phyloP scores from a whole-genome alignment of 2,113 vertebrate genomes.

The Acrocephalus arundinaceus region DNA sequence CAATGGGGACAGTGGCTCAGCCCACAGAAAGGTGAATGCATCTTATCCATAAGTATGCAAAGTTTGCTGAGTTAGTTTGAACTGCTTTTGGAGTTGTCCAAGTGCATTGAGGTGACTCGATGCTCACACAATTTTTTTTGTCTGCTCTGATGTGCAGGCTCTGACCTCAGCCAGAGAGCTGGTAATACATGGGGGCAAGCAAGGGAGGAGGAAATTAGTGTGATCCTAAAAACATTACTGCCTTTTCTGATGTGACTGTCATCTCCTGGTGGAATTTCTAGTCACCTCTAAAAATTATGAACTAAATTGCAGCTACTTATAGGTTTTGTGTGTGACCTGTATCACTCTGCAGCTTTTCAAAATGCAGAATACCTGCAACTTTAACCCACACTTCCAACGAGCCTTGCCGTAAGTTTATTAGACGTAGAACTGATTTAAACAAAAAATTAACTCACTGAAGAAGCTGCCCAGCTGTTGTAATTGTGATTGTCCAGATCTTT shows the following conservation, averaged over 20 bases:
- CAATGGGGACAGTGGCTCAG: neutral
- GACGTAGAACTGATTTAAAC: neutral
- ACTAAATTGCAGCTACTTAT: neutral
- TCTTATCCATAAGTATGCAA: neutral
- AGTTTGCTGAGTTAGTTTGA: neutral
- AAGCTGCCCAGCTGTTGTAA: conserved; percentile 91
- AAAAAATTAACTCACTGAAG: conserved; percentile 80
- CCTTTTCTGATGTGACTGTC: neutral
- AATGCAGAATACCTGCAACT: neutral
- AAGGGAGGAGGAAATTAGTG: neutral
- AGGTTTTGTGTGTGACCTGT: neutral
- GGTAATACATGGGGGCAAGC: neutral
- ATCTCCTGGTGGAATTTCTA: neutral
- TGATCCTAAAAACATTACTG: neutral
- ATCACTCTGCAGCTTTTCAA: neutral
- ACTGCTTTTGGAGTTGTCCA: neutral
- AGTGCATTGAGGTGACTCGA: neutral
- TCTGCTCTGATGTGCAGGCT: neutral
- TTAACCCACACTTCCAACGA: fast-evolving
- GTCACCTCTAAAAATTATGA: neutral
- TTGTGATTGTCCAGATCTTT: conserved; percentile 81
- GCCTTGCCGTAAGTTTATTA: neutral
- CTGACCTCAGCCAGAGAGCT: neutral
- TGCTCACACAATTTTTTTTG: neutral
- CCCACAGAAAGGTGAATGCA: neutral